phyloP scores from a whole-genome alignment of 1,140 invertebrate genomes.

The Armadillidium nasatum region DNA sequence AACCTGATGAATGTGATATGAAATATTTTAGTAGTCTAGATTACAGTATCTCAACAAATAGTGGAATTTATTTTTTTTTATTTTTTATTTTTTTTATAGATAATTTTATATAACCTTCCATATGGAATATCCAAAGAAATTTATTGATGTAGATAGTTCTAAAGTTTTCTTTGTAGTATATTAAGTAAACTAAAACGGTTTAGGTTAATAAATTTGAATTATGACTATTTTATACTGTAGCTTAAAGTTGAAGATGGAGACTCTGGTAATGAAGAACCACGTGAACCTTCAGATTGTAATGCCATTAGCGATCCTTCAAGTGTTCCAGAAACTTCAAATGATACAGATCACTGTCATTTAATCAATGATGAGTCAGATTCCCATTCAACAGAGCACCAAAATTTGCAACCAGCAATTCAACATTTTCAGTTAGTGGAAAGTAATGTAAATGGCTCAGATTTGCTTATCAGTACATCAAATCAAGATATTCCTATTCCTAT shows the following conservation, averaged over 20 bases:
- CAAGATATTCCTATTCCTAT: neutral
- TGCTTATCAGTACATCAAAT: neutral
- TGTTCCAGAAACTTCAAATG: neutral
- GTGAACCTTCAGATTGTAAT: slow-evolving; percentile 43
- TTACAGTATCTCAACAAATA: neutral
- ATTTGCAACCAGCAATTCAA: neutral
- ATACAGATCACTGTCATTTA: neutral
- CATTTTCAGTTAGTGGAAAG: neutral
- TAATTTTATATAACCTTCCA: too few relatives aligned
- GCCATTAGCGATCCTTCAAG: neutral
- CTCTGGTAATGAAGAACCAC: slow-evolving; percentile 90
- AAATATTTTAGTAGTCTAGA: neutral
- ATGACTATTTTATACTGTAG: neutral
- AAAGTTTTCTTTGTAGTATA: too few relatives aligned
- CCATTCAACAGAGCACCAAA: neutral
- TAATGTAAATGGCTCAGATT: neutral
- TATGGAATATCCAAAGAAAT: too few relatives aligned
- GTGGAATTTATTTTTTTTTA: too few relatives aligned
- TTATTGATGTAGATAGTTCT: too few relatives aligned
- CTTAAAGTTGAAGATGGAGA: slow-evolving; percentile 86
- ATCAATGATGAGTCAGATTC: neutral
- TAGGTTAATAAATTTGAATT: too few relatives aligned
- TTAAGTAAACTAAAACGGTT: too few relatives aligned
- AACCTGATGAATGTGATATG: neutral
- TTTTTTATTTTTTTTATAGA: too few relatives aligned